Base-by-base conservation (phyloP, 2,888 invertebrate genomes). In the Acronicta aceris region DNA sequence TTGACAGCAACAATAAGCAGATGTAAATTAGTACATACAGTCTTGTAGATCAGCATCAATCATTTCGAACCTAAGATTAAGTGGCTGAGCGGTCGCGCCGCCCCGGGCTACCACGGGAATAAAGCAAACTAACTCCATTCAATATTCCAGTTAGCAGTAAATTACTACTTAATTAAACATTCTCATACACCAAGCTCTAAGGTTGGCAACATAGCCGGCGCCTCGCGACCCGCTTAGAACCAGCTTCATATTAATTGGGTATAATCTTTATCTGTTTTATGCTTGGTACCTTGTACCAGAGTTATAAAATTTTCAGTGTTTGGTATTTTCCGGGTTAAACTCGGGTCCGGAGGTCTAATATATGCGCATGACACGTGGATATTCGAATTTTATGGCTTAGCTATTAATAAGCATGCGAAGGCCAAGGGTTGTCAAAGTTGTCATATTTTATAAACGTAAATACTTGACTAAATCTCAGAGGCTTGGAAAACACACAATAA, bases 111-210 rank as follows among this genome's bases (percentile, higher is more conserved):
- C 58, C 70, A 57, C 61, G 74, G 69, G 71, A 76, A 75, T 72
- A 73, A 65, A 68, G 71, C 63, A 72, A 78, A 71, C 74, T 70
- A 71, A 78, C 78, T 77, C 78, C 77, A 82, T 82, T 79, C 81
- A 84, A 82, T 83, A 81, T 55, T 81, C 85, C 78, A 85, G 83
- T 84, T 83, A 83, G 76, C 79, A 82, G 82, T 84, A 87, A 87
- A 88, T 89, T 83, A 83, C 85, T 74, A 70, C 76, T 83, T 88
- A 88, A 89, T 90, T 90, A 89, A 88, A 85, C 84, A 88, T 87
- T 84, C 81, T 74, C 78, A 78, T 65, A 62, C 3, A 45, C 15
- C n/a, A 48, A 42, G 41, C 38, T 60, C 43, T 30, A 25, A 42
- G 51, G 15, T 38, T 46, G 41, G 56, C 47, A 53, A 15, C 46